phyloP scores from a whole-genome alignment of 1,140 invertebrate genomes.

The Formica exsecta region DNA sequence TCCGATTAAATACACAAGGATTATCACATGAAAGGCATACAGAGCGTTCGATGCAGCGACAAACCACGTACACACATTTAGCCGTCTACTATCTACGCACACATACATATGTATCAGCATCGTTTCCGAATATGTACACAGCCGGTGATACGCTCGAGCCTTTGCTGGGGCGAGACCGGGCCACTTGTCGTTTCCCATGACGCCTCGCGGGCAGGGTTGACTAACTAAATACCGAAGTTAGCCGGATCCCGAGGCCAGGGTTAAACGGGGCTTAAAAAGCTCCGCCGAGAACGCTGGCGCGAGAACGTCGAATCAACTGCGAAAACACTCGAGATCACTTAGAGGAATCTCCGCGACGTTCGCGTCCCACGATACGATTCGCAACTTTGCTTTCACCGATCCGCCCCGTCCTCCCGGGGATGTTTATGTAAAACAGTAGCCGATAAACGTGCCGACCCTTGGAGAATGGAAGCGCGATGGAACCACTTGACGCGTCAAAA shows the following conservation, averaged over 20 bases:
- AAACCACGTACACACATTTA: slow-evolving; percentile 39
- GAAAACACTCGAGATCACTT: slow-evolving; percentile 83
- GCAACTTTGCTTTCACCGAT: not conserved
- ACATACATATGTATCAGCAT: not conserved
- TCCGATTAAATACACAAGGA: slow-evolving; percentile 82
- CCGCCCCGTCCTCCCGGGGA: slow-evolving; percentile 46
- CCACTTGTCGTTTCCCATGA: slow-evolving; percentile 86
- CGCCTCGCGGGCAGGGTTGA: slow-evolving; percentile 85
- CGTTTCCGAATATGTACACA: slow-evolving; percentile 38
- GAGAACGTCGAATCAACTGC: slow-evolving; percentile 83
- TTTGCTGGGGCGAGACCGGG: slow-evolving; percentile 46
- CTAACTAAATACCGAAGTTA: slow-evolving; percentile 86
- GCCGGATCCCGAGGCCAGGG: slow-evolving; percentile 82
- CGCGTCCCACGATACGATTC: slow-evolving; percentile 13
- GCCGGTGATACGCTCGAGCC: slow-evolving; percentile 29
- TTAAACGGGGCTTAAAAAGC: slow-evolving; percentile 85
- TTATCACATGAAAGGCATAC: slow-evolving; percentile 82
- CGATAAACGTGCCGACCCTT: slow-evolving; percentile 64
- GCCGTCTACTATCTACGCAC: slow-evolving; percentile 21
- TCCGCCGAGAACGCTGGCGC: slow-evolving; percentile 64
- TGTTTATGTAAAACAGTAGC: slow-evolving; percentile 85
- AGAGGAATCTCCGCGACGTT: slow-evolving; percentile 70
- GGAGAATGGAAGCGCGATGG: slow-evolving; percentile 53
- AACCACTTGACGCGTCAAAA: slow-evolving; percentile 85
- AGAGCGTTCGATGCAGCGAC: slow-evolving; percentile 41